phyloP scores from a whole-genome alignment of 1,140 invertebrate species.

The Drosophila nannoptera region DNA sequence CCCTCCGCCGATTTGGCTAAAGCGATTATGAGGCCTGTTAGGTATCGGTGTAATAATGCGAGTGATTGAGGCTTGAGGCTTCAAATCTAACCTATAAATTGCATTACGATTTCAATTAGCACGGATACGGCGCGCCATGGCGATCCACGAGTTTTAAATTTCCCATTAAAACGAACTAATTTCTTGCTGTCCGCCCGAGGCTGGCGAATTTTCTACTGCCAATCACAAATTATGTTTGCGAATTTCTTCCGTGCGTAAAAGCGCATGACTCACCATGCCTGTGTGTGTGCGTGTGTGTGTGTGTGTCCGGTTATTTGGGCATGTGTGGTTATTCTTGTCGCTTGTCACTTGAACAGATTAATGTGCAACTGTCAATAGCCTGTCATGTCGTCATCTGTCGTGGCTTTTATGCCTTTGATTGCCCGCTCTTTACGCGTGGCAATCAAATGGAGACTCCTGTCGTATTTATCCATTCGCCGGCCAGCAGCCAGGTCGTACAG shows the following conservation, averaged over 20 bases:
- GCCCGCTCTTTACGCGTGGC: slow-evolving; percentile 62
- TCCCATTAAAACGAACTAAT: slow-evolving; percentile 72
- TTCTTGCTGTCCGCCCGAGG: slow-evolving; percentile 56
- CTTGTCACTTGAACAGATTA: slow-evolving; percentile 67
- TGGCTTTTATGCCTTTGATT: slow-evolving; percentile 63
- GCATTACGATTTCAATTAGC: slow-evolving; percentile 35
- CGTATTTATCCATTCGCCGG: neutral
- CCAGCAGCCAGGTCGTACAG: slow-evolving; percentile 30
- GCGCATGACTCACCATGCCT: slow-evolving; percentile 41
- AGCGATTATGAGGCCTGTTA: slow-evolving; percentile 34
- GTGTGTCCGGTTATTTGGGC: too few relatives aligned
- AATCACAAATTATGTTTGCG: slow-evolving; percentile 18
- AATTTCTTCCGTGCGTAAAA: slow-evolving; percentile 49
- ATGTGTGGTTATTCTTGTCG: slow-evolving; percentile 11
- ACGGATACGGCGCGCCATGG: slow-evolving; percentile 26
- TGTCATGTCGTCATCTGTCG: slow-evolving; percentile 49
- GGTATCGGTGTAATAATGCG: slow-evolving; percentile 26
- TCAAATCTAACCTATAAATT: slow-evolving; percentile 10
- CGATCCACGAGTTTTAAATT: slow-evolving; percentile 49
- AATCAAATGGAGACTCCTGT: slow-evolving; percentile 36
- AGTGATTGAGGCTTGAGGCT: neutral
- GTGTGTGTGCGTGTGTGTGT: slow-evolving; percentile 1
- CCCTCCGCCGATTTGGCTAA: slow-evolving; percentile 27
- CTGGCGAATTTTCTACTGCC: slow-evolving; percentile 23
- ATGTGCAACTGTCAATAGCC: slow-evolving; percentile 61